Percentiles rank a stretch among this genome's conserved stretches.
Evolutionary conservation across 2,113 vertebrate species (phyloP).

Genomic region (Sebastes fasciatus): DNA sequence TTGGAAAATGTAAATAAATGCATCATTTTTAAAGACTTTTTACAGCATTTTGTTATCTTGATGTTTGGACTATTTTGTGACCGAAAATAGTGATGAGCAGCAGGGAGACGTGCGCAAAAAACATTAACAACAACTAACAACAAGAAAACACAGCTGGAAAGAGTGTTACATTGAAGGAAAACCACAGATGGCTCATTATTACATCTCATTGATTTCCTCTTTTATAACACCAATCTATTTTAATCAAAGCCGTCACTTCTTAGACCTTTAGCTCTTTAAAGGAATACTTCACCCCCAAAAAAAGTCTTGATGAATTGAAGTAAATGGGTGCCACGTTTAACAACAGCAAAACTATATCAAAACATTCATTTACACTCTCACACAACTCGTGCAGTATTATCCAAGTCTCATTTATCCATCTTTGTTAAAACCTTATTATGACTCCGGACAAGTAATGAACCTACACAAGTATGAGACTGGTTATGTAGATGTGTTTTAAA

Average conservation of each 20-base stretch:
- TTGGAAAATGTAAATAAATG: not conserved
- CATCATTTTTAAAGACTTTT: not conserved
- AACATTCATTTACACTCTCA: not conserved
- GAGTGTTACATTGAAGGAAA: not conserved
- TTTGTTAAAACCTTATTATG: not conserved
- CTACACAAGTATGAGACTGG: not conserved
- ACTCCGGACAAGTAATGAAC: not conserved
- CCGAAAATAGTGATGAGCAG: not conserved
- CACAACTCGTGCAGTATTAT: not conserved
- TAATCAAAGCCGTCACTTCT: slow-evolving; percentile 1
- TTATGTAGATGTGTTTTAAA: not conserved
- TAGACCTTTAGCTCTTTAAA: not conserved
- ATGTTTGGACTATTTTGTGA: not conserved
- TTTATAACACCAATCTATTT: not conserved
- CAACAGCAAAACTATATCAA: not conserved
- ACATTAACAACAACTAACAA: not conserved
- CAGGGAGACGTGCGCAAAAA: not conserved
- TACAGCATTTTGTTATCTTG: not conserved
- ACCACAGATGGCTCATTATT: not conserved
- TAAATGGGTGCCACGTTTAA: not conserved
- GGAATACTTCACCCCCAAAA: not conserved
- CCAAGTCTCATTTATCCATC: not conserved
- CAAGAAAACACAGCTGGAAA: not conserved
- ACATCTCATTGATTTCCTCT: not conserved
- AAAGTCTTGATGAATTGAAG: not conserved